Conservation (phyloP, 2,888 invertebrate species). For the Mesopsocus fuscifrons region DNA sequence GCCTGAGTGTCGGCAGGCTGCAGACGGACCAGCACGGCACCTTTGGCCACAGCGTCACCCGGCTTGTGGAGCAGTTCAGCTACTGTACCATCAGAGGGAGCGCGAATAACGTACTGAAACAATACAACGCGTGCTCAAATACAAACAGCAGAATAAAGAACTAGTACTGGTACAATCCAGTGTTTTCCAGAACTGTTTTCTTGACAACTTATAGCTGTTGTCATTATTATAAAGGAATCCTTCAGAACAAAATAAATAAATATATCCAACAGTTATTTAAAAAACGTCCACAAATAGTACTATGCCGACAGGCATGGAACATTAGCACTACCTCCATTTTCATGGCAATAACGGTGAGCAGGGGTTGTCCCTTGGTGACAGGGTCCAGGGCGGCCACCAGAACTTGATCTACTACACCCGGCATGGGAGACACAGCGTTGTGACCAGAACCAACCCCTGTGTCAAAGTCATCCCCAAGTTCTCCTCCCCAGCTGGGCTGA, state of each 20-base stretch:
- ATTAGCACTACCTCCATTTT: slow-evolving; percentile 73
- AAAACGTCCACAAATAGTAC: neutral
- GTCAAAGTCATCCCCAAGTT: neutral
- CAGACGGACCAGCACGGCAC: slow-evolving; percentile 25
- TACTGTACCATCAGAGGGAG: slow-evolving; percentile 58
- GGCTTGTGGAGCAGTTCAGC: slow-evolving; percentile 46
- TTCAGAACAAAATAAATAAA: no score
- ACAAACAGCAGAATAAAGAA: slow-evolving; percentile 11
- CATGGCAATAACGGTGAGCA: slow-evolving; percentile 95
- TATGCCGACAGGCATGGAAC: slow-evolving; percentile 6
- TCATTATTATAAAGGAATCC: no score
- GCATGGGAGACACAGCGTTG: slow-evolving; percentile 79
- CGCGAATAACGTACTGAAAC: slow-evolving; percentile 62
- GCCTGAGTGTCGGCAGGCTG: no score
- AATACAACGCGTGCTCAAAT: no score
- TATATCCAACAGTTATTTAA: no score
- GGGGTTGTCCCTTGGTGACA: slow-evolving; percentile 72
- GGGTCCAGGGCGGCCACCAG: slow-evolving; percentile 60
- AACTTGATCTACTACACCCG: slow-evolving; percentile 84
- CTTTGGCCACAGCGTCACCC: slow-evolving; percentile 73
- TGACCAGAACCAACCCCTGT: slow-evolving; percentile 22
- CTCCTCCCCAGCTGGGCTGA: no score
- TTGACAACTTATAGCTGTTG: no score
- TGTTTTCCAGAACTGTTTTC: no score
- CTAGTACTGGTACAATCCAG: no score